Conservation (phyloP, 2,888 invertebrate genomes). For the Lapara coniferarum region DNA sequence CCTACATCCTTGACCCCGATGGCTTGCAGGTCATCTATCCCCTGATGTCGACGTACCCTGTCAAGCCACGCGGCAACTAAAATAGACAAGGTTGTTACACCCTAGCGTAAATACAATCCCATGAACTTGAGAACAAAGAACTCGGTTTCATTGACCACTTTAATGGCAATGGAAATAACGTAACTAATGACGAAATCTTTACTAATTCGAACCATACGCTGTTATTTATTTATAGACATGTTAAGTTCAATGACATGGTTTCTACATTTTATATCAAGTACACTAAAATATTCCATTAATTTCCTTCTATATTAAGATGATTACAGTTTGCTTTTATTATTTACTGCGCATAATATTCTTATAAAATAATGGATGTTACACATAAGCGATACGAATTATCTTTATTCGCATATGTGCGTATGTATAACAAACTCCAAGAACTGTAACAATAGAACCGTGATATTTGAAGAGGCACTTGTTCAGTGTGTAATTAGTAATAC, state of each 20-base stretch:
- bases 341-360: not conserved
- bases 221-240: conserved; percentile 10
- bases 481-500: conserved; percentile 16
- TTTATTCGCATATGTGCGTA: not conserved
- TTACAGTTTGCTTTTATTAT: too few relatives aligned
- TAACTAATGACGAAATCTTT: conserved; percentile 22
- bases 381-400: not conserved
- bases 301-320: not conserved
- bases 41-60: conserved; percentile 65
- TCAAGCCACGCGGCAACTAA: conserved; percentile 67
- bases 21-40: conserved; percentile 51
- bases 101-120: conserved; percentile 45
- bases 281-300: not conserved
- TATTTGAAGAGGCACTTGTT: conserved; percentile 17
- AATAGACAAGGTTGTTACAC: conserved; percentile 76
- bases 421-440: not conserved
- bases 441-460: conserved; percentile 8
- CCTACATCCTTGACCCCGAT: conserved; percentile 54
- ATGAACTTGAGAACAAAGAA: conserved; percentile 53
- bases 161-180: conserved; percentile 24
- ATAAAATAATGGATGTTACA: not conserved
- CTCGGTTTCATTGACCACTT: conserved; percentile 32
- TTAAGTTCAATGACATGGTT: conserved; percentile 17
- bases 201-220: conserved; percentile 20
- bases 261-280: not conserved